Percentiles rank a stretch among this genome's conserved stretches.
phyloP scores from a whole-genome alignment of 92 coral and sea anemone genomes.

The Palythoa heliodiscus region DNA sequence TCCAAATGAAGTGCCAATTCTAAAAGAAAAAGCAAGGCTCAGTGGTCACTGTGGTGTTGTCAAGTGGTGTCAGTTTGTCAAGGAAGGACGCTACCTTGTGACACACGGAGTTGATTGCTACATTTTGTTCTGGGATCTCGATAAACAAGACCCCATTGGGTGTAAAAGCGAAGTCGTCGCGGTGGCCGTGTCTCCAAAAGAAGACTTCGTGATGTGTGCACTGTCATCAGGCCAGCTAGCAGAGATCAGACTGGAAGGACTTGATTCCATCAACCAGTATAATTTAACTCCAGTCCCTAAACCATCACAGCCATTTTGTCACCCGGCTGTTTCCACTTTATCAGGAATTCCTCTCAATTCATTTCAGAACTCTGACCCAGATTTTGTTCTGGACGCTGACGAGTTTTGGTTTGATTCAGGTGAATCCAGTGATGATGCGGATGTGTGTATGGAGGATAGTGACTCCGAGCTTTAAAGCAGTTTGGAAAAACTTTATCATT shows the following conservation, averaged over 20 bases:
- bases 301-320: no score
- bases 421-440: not conserved
- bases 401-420: not conserved
- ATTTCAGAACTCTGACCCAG: not conserved
- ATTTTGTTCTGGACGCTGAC: not conserved
- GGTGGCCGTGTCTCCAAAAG: conserved; percentile 18
- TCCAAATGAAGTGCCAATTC: not conserved
- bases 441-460: not conserved
- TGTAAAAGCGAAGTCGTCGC: conserved; percentile 7
- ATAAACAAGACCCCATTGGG: conserved; percentile 33
- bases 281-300: not conserved
- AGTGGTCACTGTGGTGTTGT: no score
- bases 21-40: not conserved
- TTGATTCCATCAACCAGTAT: not conserved
- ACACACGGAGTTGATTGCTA: conserved; percentile 26
- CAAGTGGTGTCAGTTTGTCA: conserved; percentile 45
- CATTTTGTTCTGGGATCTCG: conserved; percentile 47
- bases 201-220: not conserved
- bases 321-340: not conserved
- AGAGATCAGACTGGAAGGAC: not conserved
- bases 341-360: not conserved
- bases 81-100: conserved; percentile 48
- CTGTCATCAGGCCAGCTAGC: not conserved
- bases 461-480: no score
- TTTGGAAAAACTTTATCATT: no score